These are phyloP conservation scores for Mermis nigrescens DNA, from an alignment of 2,888 invertebrate species.

Conservation along the genomic window DNA sequence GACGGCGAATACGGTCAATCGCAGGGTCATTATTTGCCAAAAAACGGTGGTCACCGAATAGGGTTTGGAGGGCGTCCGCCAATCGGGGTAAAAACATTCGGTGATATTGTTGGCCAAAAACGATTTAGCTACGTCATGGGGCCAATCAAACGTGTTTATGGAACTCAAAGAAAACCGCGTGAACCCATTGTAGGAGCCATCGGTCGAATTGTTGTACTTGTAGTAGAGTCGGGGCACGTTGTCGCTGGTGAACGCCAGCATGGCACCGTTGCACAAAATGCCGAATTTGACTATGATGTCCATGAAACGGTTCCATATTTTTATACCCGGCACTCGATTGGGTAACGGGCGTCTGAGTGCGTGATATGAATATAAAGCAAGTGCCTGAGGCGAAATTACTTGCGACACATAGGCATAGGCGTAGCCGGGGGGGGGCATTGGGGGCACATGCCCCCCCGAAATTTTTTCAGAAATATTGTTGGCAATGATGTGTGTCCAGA, in stretches of 20 bases:
- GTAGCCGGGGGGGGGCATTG: too few relatives aligned
- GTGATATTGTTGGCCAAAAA: not conserved
- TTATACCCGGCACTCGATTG: constrained; percentile 6
- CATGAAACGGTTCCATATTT: constrained; percentile 43
- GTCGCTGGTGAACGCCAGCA: constrained; percentile 86
- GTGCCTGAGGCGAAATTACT: too few relatives aligned
- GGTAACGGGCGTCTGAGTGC: constrained; percentile 49
- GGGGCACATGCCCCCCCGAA: too few relatives aligned
- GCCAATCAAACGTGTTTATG: not conserved
- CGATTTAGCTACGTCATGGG: not conserved
- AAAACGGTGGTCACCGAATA: not conserved
- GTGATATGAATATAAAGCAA: too few relatives aligned
- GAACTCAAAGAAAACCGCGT: not conserved
- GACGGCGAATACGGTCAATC: not conserved
- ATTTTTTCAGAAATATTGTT: too few relatives aligned
- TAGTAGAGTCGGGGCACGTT: constrained; percentile 84
- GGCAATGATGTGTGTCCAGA: too few relatives aligned
- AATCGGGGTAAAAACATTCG: not conserved
- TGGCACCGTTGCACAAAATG: constrained; percentile 79
- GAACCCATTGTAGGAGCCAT: not conserved
- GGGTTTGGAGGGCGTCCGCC: not conserved
- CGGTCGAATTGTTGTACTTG: not conserved
- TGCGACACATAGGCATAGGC: too few relatives aligned
- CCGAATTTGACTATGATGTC: constrained; percentile 76
- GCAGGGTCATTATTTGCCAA: not conserved